Evolutionary conservation across 30 jellyfish, hydroid and myxozoan genomes (phyloP).

Genomic region (Catostylus mosaicus): DNA sequence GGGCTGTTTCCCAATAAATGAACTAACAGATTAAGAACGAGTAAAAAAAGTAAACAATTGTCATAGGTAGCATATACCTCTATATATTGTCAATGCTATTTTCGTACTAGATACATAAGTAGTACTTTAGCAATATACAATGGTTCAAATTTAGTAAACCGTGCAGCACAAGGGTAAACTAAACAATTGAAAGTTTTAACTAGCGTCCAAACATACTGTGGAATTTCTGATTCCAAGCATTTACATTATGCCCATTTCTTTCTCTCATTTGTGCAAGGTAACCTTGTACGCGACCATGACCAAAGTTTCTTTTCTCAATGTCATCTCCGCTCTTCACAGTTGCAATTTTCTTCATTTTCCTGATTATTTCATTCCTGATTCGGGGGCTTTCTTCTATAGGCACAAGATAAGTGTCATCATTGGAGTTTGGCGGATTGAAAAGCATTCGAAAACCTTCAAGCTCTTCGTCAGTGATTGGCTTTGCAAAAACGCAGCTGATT

Average conservation of each 20-base stretch:
- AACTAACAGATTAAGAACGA: too few relatives aligned
- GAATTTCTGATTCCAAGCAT: slow-evolving; percentile 1
- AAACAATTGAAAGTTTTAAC: too few relatives aligned
- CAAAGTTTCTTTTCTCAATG: slow-evolving; percentile 10
- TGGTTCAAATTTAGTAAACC: too few relatives aligned
- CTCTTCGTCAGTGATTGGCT: background rate
- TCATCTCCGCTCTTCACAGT: background rate
- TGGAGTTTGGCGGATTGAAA: background rate
- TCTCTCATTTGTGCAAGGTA: slow-evolving; percentile 22
- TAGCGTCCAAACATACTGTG: slow-evolving; percentile 23
- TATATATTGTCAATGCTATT: too few relatives aligned
- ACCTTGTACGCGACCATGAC: slow-evolving; percentile 31
- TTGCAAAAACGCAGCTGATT: background rate
- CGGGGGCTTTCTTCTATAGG: background rate
- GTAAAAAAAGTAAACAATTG: too few relatives aligned
- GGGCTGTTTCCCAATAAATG: too few relatives aligned
- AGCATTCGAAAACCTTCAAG: background rate
- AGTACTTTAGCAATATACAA: too few relatives aligned
- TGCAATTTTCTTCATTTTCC: slow-evolving; percentile 10
- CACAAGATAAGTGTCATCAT: background rate
- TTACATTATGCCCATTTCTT: background rate
- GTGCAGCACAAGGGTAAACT: too few relatives aligned
- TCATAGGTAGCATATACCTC: too few relatives aligned
- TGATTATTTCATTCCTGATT: background rate
- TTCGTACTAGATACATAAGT: too few relatives aligned